Conservation (phyloP, 2,797 vertebrate species). For the Propithecus perrieri region DNA sequence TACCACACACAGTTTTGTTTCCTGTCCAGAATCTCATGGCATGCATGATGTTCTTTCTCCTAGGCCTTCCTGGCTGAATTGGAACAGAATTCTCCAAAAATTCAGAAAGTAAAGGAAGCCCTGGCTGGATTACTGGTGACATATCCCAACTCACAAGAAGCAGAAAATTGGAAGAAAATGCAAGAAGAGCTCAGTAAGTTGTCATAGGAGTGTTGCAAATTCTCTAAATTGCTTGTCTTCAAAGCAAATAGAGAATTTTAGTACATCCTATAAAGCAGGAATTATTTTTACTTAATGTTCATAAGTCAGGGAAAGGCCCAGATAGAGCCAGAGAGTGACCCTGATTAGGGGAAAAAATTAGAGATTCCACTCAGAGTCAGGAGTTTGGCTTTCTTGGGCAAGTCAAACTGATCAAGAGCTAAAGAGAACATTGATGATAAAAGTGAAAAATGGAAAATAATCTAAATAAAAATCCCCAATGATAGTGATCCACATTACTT, state of each 20-base stretch:
- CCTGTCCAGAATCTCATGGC: not conserved
- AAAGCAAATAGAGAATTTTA: slow-evolving; percentile 21
- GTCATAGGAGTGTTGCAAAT: slow-evolving; percentile 13
- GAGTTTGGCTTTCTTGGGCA: slow-evolving; percentile 33
- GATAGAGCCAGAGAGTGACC: not conserved
- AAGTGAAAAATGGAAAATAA: slow-evolving; percentile 41
- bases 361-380: slow-evolving; percentile 12
- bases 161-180: slow-evolving; percentile 93
- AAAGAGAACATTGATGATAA: not conserved
- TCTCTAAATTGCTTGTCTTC: slow-evolving; percentile 3
- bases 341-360: not conserved
- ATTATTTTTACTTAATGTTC: slow-evolving; percentile 57
- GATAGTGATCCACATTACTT: not conserved
- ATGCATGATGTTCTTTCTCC: slow-evolving; percentile 40
- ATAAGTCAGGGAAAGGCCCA: not conserved
- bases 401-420: not conserved
- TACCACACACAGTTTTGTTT: not conserved
- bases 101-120: slow-evolving; percentile 93
- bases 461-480: not conserved
- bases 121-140: slow-evolving; percentile 92
- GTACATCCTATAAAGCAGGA: not conserved
- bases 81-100: slow-evolving; percentile 92
- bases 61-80: slow-evolving; percentile 95
- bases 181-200: slow-evolving; percentile 94
- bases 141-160: slow-evolving; percentile 95